Base-by-base conservation (phyloP, 37 sponge, comb jelly and placozoan genomes). In the Hormiphora californensis region DNA sequence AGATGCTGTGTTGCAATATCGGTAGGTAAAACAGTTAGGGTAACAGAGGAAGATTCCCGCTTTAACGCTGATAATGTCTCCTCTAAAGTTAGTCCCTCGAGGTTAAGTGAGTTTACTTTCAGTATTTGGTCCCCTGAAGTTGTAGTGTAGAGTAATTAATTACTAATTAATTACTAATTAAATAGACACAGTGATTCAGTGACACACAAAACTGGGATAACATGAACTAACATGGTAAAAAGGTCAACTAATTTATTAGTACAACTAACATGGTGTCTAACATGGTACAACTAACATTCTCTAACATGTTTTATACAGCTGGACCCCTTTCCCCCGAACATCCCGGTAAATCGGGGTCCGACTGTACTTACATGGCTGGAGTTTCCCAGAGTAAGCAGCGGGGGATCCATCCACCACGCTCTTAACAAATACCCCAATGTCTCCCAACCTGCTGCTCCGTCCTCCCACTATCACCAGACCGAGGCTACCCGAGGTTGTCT, bases 71-170 rank as follows among this genome's bases (percentile, higher is more conserved):
- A 28, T 4, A 57, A 15, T 5, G 61, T 30, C 27, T 57, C 61
- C 27, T 57, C 61, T 30, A 57, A 30, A 4, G 61, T 57, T 57
- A 5, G n/a, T 4, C 61, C 61, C 30, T 57, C 61, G 5, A 57
- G 61, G 5, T 57, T 30, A 15, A 57, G 5, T 23, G n/a, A 28
- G n/a, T 57, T 57, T 5, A 57, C 61, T 57, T 57, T 57, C 61
- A 57, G 61, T 57, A 57, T 57, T 15, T 57, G 61, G 27, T 57
- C 61, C 61, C 61, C 61, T 57, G 61, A n/a, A n/a, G n/a, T n/a
- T n/a, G n/a, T n/a, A n/a, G n/a, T n/a, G n/a, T n/a, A n/a, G n/a
- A n/a, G n/a, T n/a, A n/a, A n/a, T n/a, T n/a, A n/a, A n/a, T n/a
- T n/a, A n/a, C n/a, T n/a, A n/a, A n/a, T n/a, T n/a, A n/a, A n/a